Base-by-base conservation (phyloP, 2,797 vertebrate genomes). In the Muscicapa comitata region DNA sequence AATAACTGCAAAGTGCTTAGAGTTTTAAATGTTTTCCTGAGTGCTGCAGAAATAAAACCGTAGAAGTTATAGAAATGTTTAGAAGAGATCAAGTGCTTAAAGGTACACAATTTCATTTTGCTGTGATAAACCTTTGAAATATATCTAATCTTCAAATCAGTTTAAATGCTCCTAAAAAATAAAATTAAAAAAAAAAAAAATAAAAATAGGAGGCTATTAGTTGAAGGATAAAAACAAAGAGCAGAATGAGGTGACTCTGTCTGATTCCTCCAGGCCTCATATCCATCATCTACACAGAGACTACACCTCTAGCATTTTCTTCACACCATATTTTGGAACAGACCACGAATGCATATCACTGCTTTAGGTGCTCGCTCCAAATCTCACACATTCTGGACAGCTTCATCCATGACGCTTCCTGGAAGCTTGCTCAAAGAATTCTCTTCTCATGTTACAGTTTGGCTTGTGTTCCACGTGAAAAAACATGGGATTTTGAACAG, bases 11-110 rank as follows among this genome's bases (percentile, higher is more conserved):
- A 85, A 95, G 33, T 66, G 13, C 37, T 81, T 58, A 68, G 75
- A 51, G 48, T 85, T 97, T 88, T 59, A 92, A 55, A 88, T 88
- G 40, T 11, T 94, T 83, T 91, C 40, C 57, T 91, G 65, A 92
- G 80, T 77, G 66, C n/a, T 78, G 47, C 72, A 83, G 62, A 91
- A 94, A 92, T 94, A 93, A 96, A 95, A 95, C n/a, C 59, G 62
- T 51, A 80, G 53, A 76, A 86, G 37, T 80, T 92, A 84, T 63
- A 62, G 9, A 45, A 57, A 37, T 18, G 18, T 59, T 81, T 75
- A 90, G n/a, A 18, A 78, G 40, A 13, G 28, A 78, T 43, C 17
- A 72, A 92, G 29, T 51, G 26, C 25, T 90, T 76, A 68, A 90
- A 96, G 29, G 23, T 8, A 35, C 73, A 77, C 19, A 58, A 8